phyloP scores from a whole-genome alignment of 2,888 invertebrate genomes.

The Drosophila testacea region DNA sequence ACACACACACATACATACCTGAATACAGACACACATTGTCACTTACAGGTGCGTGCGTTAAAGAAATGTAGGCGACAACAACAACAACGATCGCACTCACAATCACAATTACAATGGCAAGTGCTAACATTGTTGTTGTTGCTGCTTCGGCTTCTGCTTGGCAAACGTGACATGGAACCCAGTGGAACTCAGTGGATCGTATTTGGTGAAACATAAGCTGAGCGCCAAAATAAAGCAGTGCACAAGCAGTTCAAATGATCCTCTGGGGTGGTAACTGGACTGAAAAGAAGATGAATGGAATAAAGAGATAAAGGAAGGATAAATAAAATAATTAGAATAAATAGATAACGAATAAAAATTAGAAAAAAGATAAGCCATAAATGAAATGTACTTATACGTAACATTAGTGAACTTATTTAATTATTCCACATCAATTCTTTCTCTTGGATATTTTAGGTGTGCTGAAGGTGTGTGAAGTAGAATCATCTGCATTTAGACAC shows the following conservation, averaged over 20 bases:
- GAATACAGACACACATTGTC: slow-evolving; percentile 4
- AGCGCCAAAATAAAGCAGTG: slow-evolving; percentile 11
- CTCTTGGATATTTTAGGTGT: slow-evolving; percentile 1
- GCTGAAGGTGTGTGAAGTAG: neutral
- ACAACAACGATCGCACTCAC: slow-evolving; percentile 25
- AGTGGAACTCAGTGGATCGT: slow-evolving; percentile 44
- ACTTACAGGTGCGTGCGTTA: slow-evolving; percentile 60
- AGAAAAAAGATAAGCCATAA: neutral
- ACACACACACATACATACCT: slow-evolving; percentile 24
- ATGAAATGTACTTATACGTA: neutral
- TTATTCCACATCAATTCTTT: neutral
- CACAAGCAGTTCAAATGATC: slow-evolving; percentile 6
- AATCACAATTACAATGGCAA: slow-evolving; percentile 51
- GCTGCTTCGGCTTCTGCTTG: slow-evolving; percentile 34
- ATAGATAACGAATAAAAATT: neutral
- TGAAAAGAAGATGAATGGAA: neutral
- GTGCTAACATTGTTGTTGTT: slow-evolving; percentile 40
- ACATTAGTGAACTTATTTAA: neutral
- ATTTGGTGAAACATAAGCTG: slow-evolving; percentile 52
- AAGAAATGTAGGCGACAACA: slow-evolving; percentile 69
- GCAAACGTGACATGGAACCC: slow-evolving; percentile 62
- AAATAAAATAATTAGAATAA: neutral
- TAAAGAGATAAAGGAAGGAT: too few relatives aligned
- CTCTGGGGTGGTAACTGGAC: neutral
- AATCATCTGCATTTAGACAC: neutral